These are phyloP conservation scores for Mycetomoellerius zeteki DNA, from an alignment of 1,140 invertebrate species.

Conservation along the genomic window DNA sequence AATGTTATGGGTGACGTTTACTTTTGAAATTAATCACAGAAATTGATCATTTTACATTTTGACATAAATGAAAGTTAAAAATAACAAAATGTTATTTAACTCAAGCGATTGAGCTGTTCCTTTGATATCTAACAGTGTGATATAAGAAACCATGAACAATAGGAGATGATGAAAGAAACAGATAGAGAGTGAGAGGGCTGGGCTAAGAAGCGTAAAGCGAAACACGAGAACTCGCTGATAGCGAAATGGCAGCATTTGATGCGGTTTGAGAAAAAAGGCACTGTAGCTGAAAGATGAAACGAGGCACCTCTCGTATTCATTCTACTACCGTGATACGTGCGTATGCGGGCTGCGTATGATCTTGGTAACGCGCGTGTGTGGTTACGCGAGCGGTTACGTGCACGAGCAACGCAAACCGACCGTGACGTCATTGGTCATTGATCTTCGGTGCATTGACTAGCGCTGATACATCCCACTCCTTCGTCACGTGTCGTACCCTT, in stretches of 20 bases:
- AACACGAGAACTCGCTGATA: conserved; percentile 19
- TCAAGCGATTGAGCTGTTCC: too few species aligned
- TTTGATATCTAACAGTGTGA: neutral
- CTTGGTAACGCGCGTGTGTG: neutral
- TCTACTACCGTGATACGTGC: neutral
- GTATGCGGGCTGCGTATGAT: conserved; percentile 27
- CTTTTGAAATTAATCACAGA: too few species aligned
- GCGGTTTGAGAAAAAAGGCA: conserved; percentile 12
- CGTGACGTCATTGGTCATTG: conserved; percentile 70
- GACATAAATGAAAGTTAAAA: too few species aligned
- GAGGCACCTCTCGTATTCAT: conserved; percentile 1
- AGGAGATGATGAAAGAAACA: neutral
- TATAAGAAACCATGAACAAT: neutral
- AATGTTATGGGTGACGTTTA: too few species aligned
- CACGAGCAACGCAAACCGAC: conserved; percentile 48
- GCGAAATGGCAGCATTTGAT: conserved; percentile 27
- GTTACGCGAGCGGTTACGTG: conserved; percentile 33
- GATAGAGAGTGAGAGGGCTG: neutral
- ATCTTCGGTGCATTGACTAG: conserved; percentile 62
- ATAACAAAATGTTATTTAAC: too few species aligned
- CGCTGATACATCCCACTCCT: conserved; percentile 12
- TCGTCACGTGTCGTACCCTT: neutral
- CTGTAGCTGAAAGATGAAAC: neutral
- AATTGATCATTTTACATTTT: too few species aligned
- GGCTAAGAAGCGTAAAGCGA: neutral